Evolutionary conservation across 2,888 invertebrate species (phyloP), one percentile per base, ranked within the genome.

Genomic region (Stenotaenia linearis): DNA sequence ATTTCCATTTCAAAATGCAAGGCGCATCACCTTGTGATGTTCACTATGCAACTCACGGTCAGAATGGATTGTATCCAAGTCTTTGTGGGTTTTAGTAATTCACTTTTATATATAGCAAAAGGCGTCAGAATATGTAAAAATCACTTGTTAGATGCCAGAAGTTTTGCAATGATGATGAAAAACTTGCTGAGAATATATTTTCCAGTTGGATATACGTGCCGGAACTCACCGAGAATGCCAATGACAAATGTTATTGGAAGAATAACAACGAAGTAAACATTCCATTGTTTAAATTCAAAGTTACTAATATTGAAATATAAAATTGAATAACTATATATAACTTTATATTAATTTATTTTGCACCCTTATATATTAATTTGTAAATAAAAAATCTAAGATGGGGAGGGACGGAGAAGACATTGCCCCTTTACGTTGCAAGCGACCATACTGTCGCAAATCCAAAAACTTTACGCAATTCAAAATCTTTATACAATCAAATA

Each of bases 1-100:
- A 61, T 61, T 61, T 61, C 61, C 61, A 61, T 61, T 61, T 61
- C 61, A 61, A 61, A 61, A 61, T 61, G 61, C 61, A 61, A 61
- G 25, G 23, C 61, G 28, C 61, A 61, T 61, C 61, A 61, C 61
- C 61, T 61, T 61, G 61, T 12, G 61, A 61, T 61, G 61, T 61
- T 61, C 61, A 25, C 61, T 61, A 61, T 61, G 61, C 61, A 61
- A 28, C 61, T 61, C 61, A 61, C 61, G 61, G 61, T 61, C 61
- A 61, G 61, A 61, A 61, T 61, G 61, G 61, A 61, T 61, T 61
- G 61, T 61, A 61, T 61, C 61, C 61, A 61, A 61, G 25, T 61
- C 61, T 61, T 61, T 61, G 61, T 61, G 61, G 61, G 61, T 61
- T 61, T 61, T 61, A 61, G 61, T 61, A 61, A 61, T 61, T 61